Evolutionary conservation across 2,797 vertebrate genomes (phyloP).

Genomic region (Mormyrus hasselquistii): DNA sequence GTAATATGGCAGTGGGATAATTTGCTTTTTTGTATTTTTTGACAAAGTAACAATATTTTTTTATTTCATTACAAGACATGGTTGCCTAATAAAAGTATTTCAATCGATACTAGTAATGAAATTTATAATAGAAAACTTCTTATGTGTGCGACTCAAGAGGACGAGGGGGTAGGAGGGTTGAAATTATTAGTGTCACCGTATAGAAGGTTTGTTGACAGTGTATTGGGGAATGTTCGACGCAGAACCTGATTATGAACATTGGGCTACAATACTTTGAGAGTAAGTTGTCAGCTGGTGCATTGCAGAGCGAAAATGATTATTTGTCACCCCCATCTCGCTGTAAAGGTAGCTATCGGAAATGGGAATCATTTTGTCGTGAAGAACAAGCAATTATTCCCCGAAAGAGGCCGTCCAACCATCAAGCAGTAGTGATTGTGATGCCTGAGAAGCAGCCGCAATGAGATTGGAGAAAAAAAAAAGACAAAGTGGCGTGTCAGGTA

Average conservation of each 20-base stretch:
- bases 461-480: not conserved
- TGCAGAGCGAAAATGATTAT: slow-evolving; percentile 9
- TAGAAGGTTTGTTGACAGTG: not conserved
- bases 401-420: not conserved
- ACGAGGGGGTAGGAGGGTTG: not conserved
- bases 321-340: not conserved
- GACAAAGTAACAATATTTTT: not conserved
- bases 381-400: not conserved
- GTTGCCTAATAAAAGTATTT: not conserved
- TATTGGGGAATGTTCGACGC: not conserved
- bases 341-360: not conserved
- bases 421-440: not conserved
- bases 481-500: not conserved
- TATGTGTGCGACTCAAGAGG: not conserved
- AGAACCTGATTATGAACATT: slow-evolving; percentile 6
- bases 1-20: not conserved
- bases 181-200: not conserved
- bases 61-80: not conserved
- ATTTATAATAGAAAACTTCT: slow-evolving; percentile 19
- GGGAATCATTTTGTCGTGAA: slow-evolving; percentile 1
- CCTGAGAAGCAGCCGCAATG: not conserved
- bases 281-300: not conserved
- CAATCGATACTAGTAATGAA: slow-evolving; percentile 12
- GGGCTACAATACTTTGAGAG: not conserved
- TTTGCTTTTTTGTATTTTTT: not conserved